Evolutionary conservation across 2,797 vertebrate genomes (phyloP).

Genomic region (Xenentodon cancila): DNA sequence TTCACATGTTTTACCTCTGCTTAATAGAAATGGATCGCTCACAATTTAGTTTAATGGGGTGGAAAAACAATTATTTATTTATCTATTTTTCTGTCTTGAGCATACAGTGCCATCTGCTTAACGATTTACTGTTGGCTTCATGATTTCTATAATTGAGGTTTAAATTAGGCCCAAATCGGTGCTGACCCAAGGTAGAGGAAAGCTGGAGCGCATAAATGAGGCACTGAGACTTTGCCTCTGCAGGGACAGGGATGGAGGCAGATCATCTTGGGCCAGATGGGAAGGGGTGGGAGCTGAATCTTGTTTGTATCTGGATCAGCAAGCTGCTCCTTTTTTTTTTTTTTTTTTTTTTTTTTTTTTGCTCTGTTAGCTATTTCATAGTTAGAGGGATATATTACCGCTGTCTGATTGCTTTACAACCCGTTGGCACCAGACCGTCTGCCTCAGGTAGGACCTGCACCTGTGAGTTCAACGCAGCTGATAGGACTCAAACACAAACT

Average conservation of each 20-base stretch:
- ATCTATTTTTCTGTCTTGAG: too few species aligned
- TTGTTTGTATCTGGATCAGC: constrained; percentile 57
- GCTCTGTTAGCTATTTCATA: constrained; percentile 67
- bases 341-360: too few species aligned
- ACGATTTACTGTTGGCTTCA: not conserved
- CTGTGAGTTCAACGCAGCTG: constrained; percentile 56
- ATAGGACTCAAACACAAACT: constrained; percentile 46
- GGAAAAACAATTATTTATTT: not conserved
- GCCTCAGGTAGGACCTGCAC: constrained; percentile 70
- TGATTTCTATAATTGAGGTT: constrained; percentile 19
- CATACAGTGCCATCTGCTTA: not conserved
- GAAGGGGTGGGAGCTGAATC: constrained; percentile 5
- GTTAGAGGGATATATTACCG: constrained; percentile 61
- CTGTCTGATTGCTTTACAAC: constrained; percentile 77
- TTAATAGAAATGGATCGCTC: constrained; percentile 35
- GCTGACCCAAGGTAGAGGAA: constrained; percentile 21
- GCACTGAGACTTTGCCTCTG: constrained; percentile 41
- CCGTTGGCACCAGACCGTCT: constrained; percentile 81
- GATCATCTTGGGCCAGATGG: not conserved
- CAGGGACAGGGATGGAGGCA: constrained; percentile 56
- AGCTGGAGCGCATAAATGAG: constrained; percentile 29
- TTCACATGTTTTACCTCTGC: constrained; percentile 35
- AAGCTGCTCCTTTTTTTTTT: constrained; percentile 8
- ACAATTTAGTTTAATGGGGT: not conserved
- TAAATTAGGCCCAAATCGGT: constrained; percentile 35